Conservation (phyloP, 2,888 invertebrate species). For the Drosophila antonietae region DNA sequence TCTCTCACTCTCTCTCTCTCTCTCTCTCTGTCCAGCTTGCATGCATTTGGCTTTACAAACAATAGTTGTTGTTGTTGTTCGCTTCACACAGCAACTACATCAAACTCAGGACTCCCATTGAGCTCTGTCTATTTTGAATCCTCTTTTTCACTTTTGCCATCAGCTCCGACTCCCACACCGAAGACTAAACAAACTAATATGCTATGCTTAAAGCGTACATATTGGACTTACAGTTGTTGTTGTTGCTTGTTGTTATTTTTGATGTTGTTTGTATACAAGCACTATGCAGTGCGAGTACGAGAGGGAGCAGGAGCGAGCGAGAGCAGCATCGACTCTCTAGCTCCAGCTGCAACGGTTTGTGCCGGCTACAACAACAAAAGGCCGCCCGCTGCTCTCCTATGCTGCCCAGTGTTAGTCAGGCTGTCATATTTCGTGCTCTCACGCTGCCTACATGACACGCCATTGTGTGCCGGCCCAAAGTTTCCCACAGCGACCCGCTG, state of each 20-base stretch:
- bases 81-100: slow-evolving; percentile 73
- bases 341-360: slow-evolving; percentile 14
- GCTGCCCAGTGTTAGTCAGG: slow-evolving; percentile 26
- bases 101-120: slow-evolving; percentile 64
- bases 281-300: not conserved
- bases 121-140: slow-evolving; percentile 74
- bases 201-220: slow-evolving; percentile 81
- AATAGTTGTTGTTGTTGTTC: slow-evolving; percentile 69
- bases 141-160: slow-evolving; percentile 69
- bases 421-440: slow-evolving; percentile 77
- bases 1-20: slow-evolving; percentile 5
- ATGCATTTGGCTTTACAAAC: slow-evolving; percentile 79
- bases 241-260: slow-evolving; percentile 60
- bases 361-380: slow-evolving; percentile 62
- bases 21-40: slow-evolving; percentile 56
- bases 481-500: slow-evolving; percentile 50
- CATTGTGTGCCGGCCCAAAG: slow-evolving; percentile 56
- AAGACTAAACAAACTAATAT: slow-evolving; percentile 75
- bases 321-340: slow-evolving; percentile 5
- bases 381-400: slow-evolving; percentile 62
- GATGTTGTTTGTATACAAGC: slow-evolving; percentile 59
- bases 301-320: not conserved
- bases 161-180: slow-evolving; percentile 22
- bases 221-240: slow-evolving; percentile 77
- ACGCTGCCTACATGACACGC: slow-evolving; percentile 64